A percentile compares a stretch with the other conserved stretches of the same genome.
phyloP scores from a whole-genome alignment of 1,140 invertebrate species.

The Linepithema humile region DNA sequence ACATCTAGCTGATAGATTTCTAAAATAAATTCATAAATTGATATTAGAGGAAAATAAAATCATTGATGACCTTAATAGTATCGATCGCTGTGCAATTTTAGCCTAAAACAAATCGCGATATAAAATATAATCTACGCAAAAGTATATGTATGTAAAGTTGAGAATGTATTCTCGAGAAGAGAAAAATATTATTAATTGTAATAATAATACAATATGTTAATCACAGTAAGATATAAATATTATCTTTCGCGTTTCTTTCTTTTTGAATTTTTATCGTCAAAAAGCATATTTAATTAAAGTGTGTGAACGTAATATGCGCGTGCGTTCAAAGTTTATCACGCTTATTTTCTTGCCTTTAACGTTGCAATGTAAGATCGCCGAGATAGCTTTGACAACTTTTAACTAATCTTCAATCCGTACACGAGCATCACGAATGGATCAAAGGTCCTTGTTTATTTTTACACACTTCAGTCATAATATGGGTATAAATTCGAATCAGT shows the following conservation, averaged over 20 bases:
- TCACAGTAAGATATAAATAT: too few species aligned
- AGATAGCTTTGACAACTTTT: neutral
- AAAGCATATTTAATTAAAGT: too few species aligned
- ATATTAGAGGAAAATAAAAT: neutral
- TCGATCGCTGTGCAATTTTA: neutral
- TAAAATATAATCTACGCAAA: too few species aligned
- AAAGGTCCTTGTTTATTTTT: neutral
- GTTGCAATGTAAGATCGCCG: neutral
- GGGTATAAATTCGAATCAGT: neutral
- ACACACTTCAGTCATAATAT: neutral
- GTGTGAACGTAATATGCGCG: too few species aligned
- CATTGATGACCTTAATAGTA: neutral
- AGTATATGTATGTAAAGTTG: too few species aligned
- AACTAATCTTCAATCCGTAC: neutral
- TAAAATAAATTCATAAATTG: constrained; percentile 62
- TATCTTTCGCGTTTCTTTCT: neutral
- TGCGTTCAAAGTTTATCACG: too few species aligned
- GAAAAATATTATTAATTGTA: too few species aligned
- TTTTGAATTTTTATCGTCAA: neutral
- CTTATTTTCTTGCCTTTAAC: neutral
- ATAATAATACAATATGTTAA: too few species aligned
- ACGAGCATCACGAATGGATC: neutral
- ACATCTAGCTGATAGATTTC: constrained; percentile 78
- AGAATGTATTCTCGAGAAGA: too few species aligned
- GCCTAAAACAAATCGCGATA: neutral